Base-by-base conservation (phyloP, 2,888 invertebrate species). In the Tineola bisselliella region DNA sequence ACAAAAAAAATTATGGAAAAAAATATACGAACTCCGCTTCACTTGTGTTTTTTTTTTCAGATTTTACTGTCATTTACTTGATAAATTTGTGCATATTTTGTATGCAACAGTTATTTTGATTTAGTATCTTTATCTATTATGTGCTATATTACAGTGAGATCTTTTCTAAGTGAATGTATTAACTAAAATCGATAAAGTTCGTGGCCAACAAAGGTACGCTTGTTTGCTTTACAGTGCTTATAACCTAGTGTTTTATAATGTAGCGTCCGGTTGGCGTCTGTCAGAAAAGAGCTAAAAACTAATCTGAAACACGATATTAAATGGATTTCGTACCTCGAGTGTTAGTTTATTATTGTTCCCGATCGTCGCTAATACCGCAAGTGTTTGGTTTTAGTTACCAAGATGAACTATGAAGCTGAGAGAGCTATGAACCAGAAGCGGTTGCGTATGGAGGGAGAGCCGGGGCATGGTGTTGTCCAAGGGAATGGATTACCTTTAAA, bases 201-300 rank as follows among this genome's bases (percentile, higher is more conserved):
- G 78, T 80, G 81, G 80, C 80, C 81, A 87, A 87, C 87, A 88
- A 87, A 88, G 87, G 87, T 88, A 88, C 86, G 87, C 87, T 87
- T 87, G 78, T 86, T 84, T 84, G 84, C 81, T 79, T 82, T 75
- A 72, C 74, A 72, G 70, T 74, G 76, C 76, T 71, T 82, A 81
- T 86, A 87, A 87, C 87, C 87, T 87, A 64, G 84, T 86, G 84
- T 84, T 82, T 84, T 78, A 79, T 79, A 77, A 78, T 81, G 66
- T 63, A 74, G 87, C 87, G 87, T 88, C 87, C 87, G 84, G 83
- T 84, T 86, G 82, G 87, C 87, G 87, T 87, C 87, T 80, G 82
- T 81, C 81, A 83, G 72, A 80, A 77, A 75, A 77, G 74, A 71
- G 73, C 69, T 75, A 69, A 77, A 25, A 75, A 77, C 76, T 72